Evolutionary conservation across 2,113 vertebrate species (phyloP).

Genomic region (Piaya cayana): DNA sequence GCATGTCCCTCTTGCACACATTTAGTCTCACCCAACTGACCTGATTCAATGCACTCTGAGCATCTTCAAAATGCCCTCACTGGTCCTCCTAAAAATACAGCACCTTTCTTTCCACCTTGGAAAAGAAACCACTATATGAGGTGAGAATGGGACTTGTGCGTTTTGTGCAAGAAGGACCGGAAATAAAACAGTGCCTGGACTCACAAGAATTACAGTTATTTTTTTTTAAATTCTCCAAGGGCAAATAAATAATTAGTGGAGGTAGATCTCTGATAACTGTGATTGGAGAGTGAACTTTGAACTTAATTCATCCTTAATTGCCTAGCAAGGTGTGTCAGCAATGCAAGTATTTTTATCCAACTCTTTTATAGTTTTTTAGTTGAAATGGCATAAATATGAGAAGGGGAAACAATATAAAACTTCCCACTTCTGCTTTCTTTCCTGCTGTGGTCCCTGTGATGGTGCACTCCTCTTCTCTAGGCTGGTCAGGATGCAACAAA

Average conservation of each 20-base stretch:
- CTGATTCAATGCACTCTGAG: rapidly evolving
- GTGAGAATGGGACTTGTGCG: rapidly evolving
- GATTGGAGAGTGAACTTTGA: neutral
- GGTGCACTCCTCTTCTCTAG: neutral
- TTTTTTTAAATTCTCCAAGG: too few species aligned
- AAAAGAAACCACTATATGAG: rapidly evolving
- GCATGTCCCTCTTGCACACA: rapidly evolving
- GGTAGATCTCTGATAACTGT: neutral
- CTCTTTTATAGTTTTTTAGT: neutral
- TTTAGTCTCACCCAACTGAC: rapidly evolving
- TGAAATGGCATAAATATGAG: neutral
- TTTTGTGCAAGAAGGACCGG: neutral
- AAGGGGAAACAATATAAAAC: neutral
- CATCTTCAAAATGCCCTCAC: neutral
- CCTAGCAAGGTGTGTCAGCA: neutral
- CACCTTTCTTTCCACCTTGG: neutral
- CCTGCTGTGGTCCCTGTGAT: neutral
- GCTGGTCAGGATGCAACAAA: neutral
- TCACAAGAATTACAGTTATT: neutral
- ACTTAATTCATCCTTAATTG: neutral
- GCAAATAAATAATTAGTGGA: neutral
- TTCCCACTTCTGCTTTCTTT: neutral
- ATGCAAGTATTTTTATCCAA: neutral
- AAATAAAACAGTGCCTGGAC: neutral
- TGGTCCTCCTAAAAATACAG: neutral